Evolutionary conservation across 2,797 vertebrate species (phyloP), one percentile per base, ranked within the genome.

Genomic region (Luscinia megarhynchos): DNA sequence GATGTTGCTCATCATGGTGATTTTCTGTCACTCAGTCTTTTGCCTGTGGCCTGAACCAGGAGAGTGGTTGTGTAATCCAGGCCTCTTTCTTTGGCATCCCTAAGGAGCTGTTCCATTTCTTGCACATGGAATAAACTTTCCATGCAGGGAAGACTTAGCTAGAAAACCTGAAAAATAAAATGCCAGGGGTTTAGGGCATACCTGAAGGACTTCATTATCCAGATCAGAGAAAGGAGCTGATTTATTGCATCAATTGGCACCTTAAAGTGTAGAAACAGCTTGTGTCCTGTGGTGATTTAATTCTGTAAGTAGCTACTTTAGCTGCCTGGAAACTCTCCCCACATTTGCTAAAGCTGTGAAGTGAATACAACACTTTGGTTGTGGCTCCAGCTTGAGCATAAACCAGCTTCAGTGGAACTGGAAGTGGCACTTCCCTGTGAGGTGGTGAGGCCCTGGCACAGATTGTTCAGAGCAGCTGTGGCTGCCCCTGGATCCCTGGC

Each of bases 91-190:
- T 50, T 80, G 82, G 58, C 43, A 22, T 54, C 57, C 72, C 46
- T 61, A 17, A 85, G 64, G 93, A 93, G 34, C 41, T 74, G 84
- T 66, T 63, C 93, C 32, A 59, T 70, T 91, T 93, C 68, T 91
- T n/a, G 15, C 0, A 3, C 29, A 4, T 22, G 46, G 77, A 88
- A 54, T 55, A 63, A 87, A 75, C 61, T 83, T 74, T 24, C 85
- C 50, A 12, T 72, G 73, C 36, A 58, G 30, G 73, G 43, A 68
- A 72, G 62, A 36, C 38, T 79, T 64, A 74, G 62, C 27, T 58
- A 82, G 64, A 50, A 84, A 61, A 79, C 34, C 54, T 46, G 72
- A 68, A 62, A 73, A 76, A 48, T 53, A 53, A 94, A 70, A 67
- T 9, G 17, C 3, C 16, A 45, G 59, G 53, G 57, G 19, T 61